Percentiles rank a stretch among this genome's conserved stretches.
Conservation (phyloP, 2,888 invertebrate species). For the Coenonympha arcania region DNA sequence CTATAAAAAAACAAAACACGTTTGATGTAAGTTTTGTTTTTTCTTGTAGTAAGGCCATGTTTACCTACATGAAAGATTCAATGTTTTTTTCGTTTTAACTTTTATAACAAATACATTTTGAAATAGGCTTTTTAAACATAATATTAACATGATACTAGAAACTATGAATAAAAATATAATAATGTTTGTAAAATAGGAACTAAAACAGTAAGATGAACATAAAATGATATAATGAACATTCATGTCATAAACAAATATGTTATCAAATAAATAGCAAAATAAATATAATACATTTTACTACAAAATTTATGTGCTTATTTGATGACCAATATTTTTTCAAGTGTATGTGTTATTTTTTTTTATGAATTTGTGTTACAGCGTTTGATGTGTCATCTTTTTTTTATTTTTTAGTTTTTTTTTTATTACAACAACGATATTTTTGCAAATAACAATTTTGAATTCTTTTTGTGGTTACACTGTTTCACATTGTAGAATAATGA, state of each 20-base stretch:
- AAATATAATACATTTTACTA: conserved; percentile 12
- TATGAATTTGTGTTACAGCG: too few relatives aligned
- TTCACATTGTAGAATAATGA: conserved; percentile 14
- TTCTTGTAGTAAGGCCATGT: too few relatives aligned
- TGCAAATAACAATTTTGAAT: neutral
- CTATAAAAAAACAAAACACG: too few relatives aligned
- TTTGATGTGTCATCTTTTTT: neutral
- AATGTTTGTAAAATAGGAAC: conserved; percentile 1
- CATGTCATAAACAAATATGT: conserved; percentile 15
- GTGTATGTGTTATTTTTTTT: too few relatives aligned
- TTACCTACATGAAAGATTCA: too few relatives aligned
- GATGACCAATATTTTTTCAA: too few relatives aligned
- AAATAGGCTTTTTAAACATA: conserved; percentile 2
- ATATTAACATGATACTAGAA: conserved; percentile 4
- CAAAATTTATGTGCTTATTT: neutral
- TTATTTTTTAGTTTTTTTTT: neutral
- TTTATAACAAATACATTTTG: neutral
- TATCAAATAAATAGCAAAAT: conserved; percentile 19
- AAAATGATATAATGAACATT: conserved; percentile 13
- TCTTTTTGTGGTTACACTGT: neutral
- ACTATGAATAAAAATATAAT: conserved; percentile 9
- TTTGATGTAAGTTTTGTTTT: too few relatives aligned
- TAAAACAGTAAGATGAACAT: conserved; percentile 8
- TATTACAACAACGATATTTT: neutral
- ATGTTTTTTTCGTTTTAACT: neutral